Base-by-base conservation (phyloP, 2,888 invertebrate species). In the Oconnorella tubifera region DNA sequence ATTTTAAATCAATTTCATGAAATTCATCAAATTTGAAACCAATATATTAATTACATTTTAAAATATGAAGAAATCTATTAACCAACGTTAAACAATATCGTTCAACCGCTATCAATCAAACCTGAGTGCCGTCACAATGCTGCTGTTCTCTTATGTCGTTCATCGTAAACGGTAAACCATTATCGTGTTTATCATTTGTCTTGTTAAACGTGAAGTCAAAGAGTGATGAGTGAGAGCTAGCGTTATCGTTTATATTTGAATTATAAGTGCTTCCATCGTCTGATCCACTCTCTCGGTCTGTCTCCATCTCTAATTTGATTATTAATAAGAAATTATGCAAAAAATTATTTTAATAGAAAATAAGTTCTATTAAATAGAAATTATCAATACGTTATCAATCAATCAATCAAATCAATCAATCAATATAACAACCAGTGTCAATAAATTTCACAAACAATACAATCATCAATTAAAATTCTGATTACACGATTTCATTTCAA, bases 91-190 rank as follows among this genome's bases (percentile, higher is more conserved):
- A n/a, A n/a, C n/a, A n/a, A n/a, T n/a, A n/a, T n/a, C n/a, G n/a
- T n/a, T n/a, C n/a, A n/a, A n/a, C n/a, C n/a, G n/a, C n/a, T n/a
- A n/a, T n/a, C n/a, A n/a, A n/a, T n/a, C n/a, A n/a, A n/a, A n/a
- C n/a, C n/a, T n/a, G n/a, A n/a, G n/a, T n/a, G n/a, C n/a, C n/a
- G n/a, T 40, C 40, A 40, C 40, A 40, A 40, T 40, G 6, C n/a
- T n/a, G n/a, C n/a, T n/a, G n/a, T n/a, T 19, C 40, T 10, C 40
- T 19, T 10, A 51, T 27, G 53, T 51, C 53, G 25, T 51, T 51
- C 14, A 51, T 6, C 10, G 53, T 51, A 25, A 51, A 51, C 53
- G 53, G 53, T 27, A 51, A 27, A 51, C 53, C 53, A 10, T 27
- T 25, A 4, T 10, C 53, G 10, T 19, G 4, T 27, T 51, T 51